A percentile compares a stretch with the other conserved stretches of the same genome.
Conservation (phyloP, 1,140 invertebrate genomes). For the Bursaphelenchus mucronatus region DNA sequence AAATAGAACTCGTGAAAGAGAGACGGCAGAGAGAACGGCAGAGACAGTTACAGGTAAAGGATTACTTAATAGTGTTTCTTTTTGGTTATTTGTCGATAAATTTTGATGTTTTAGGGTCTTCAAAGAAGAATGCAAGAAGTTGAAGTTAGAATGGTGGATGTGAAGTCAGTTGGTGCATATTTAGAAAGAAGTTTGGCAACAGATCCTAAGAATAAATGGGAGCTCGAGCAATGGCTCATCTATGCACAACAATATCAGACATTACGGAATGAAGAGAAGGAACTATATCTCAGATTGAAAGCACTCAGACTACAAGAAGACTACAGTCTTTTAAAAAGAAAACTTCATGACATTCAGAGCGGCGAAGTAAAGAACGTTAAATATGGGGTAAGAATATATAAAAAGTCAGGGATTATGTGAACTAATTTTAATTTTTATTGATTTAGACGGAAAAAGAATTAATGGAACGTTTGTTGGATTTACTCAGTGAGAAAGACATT, state of each 20-base stretch:
- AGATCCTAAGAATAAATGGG: slow-evolving; percentile 10
- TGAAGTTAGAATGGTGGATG: neutral
- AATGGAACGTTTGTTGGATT: slow-evolving; percentile 2
- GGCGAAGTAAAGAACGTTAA: neutral
- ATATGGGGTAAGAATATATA: neutral
- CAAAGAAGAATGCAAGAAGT: slow-evolving; percentile 16
- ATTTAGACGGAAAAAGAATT: neutral
- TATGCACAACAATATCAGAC: slow-evolving; percentile 16
- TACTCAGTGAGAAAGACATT: slow-evolving; percentile 1
- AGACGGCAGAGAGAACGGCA: slow-evolving; percentile 6
- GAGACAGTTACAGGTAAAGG: slow-evolving; percentile 8
- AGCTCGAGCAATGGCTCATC: slow-evolving; percentile 20
- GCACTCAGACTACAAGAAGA: neutral
- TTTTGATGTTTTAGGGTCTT: slow-evolving; percentile 4
- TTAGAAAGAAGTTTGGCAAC: slow-evolving; percentile 1
- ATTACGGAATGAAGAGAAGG: slow-evolving; percentile 3
- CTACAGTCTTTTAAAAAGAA: neutral
- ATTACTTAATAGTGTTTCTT: neutral
- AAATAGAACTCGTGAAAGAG: slow-evolving; percentile 3
- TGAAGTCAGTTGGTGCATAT: slow-evolving; percentile 10
- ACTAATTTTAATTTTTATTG: neutral
- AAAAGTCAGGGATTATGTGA: neutral
- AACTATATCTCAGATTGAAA: neutral
- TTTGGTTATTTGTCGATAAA: neutral
- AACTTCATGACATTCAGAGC: slow-evolving; percentile 13